Evolutionary conservation across 2,113 vertebrate genomes (phyloP).

Genomic region (Orientallactaga bullata): DNA sequence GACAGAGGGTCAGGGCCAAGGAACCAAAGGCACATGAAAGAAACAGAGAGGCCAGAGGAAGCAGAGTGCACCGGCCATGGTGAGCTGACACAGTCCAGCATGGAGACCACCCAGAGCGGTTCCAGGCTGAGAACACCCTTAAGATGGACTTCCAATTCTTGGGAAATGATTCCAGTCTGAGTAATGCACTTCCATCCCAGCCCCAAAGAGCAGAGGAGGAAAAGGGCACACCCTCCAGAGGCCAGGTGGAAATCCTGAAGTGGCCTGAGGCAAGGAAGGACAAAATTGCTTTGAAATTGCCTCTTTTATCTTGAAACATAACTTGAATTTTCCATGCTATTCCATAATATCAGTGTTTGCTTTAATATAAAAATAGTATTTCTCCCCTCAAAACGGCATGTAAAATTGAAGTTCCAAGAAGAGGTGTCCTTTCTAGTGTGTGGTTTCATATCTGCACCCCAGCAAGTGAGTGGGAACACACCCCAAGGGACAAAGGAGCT

Average conservation of each 20-base stretch:
- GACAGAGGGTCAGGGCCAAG: background rate
- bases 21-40: background rate
- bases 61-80: too few relatives aligned
- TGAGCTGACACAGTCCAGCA: background rate
- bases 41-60: background rate
- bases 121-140: background rate
- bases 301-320: constrained; percentile 69
- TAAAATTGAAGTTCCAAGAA: constrained; percentile 58
- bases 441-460: background rate
- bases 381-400: constrained; percentile 37
- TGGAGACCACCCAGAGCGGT: background rate
- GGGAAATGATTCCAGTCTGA: background rate
- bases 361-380: constrained; percentile 76
- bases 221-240: background rate
- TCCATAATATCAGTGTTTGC: constrained; percentile 63
- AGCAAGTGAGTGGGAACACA: background rate
- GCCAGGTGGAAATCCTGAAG: background rate
- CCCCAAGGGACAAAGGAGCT: background rate
- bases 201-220: constrained; percentile 5
- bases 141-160: background rate
- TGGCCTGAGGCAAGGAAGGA: constrained; percentile 45
- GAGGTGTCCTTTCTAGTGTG: constrained; percentile 46
- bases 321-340: constrained; percentile 69
- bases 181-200: background rate
- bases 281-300: constrained; percentile 68